These are phyloP conservation scores for Sylvilagus floridanus DNA, from an alignment of 2,797 vertebrate species.

Conservation along the genomic window DNA sequence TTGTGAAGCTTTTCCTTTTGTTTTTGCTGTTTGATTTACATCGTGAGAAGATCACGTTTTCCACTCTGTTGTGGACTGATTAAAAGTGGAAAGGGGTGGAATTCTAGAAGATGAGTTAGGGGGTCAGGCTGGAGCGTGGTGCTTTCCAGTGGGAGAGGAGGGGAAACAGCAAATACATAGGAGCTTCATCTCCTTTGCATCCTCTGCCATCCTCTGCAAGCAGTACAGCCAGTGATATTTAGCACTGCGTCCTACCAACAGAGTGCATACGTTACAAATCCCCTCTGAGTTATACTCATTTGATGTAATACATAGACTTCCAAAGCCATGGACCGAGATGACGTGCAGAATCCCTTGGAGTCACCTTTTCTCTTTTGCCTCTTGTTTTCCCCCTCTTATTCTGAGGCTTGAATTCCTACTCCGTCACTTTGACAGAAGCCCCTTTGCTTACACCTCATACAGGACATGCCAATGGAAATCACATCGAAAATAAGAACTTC, in stretches of 20 bases:
- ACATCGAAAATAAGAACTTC: slow-evolving; percentile 39
- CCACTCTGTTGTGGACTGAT: background rate
- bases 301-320: slow-evolving; percentile 37
- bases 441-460: slow-evolving; percentile 41
- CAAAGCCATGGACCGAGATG: slow-evolving; percentile 2
- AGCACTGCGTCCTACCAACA: background rate
- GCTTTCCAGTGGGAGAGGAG: background rate
- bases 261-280: slow-evolving; percentile 32
- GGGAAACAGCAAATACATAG: background rate
- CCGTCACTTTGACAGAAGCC: slow-evolving; percentile 17
- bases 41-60: slow-evolving; percentile 49
- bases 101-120: background rate
- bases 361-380: background rate
- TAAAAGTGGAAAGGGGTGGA: slow-evolving; percentile 5
- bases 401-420: background rate
- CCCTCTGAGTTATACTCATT: slow-evolving; percentile 42
- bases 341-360: background rate
- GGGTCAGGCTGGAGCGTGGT: background rate
- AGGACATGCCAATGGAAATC: background rate
- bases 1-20: background rate
- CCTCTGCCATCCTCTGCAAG: background rate
- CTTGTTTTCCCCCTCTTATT: background rate
- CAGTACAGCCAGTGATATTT: background rate
- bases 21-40: slow-evolving; percentile 46
- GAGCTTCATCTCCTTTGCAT: background rate